Conservation (phyloP, 2,113 vertebrate species). For the Seriola dumerili region DNA sequence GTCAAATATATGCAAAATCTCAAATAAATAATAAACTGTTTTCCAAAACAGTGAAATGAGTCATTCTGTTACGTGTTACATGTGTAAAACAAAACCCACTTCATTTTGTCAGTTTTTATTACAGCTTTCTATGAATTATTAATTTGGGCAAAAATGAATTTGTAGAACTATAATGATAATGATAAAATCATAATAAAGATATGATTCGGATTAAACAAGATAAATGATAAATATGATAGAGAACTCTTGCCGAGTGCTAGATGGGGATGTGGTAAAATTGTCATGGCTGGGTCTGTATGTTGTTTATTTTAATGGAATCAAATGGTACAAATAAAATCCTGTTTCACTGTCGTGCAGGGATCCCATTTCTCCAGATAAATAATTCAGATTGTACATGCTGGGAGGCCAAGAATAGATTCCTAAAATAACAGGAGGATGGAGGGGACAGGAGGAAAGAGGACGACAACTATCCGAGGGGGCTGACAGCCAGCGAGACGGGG, state of each 20-base stretch:
- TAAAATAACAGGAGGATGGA: slow-evolving; percentile 74
- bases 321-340: slow-evolving; percentile 70
- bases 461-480: slow-evolving; percentile 41
- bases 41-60: not conserved
- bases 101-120: not conserved
- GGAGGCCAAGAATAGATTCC: slow-evolving; percentile 75
- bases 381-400: slow-evolving; percentile 77
- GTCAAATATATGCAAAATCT: not conserved
- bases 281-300: slow-evolving; percentile 34
- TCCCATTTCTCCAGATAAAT: slow-evolving; percentile 81
- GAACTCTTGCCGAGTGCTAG: not conserved
- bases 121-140: not conserved
- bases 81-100: not conserved
- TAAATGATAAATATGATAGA: not conserved
- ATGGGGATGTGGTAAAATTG: slow-evolving; percentile 28
- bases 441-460: slow-evolving; percentile 36
- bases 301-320: slow-evolving; percentile 76
- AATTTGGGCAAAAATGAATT: not conserved
- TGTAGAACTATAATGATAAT: not conserved
- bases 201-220: slow-evolving; percentile 3
- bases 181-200: not conserved
- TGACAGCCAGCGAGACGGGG: slow-evolving; percentile 57
- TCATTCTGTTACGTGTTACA: not conserved
- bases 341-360: slow-evolving; percentile 66
- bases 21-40: not conserved